Conservation (phyloP, 2,113 vertebrate genomes). For the Syngnathus floridae region DNA sequence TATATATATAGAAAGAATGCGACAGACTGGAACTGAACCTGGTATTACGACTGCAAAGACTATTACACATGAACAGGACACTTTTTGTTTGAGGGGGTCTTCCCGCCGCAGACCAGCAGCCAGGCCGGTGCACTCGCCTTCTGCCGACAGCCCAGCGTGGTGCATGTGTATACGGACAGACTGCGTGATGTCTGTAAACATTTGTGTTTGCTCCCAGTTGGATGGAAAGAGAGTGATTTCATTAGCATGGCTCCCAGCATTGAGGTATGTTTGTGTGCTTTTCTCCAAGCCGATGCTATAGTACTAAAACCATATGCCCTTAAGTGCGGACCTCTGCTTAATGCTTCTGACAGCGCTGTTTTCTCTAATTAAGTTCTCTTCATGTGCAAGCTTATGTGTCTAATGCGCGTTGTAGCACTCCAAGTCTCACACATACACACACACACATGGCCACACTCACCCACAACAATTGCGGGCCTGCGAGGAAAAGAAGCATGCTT, state of each 20-base stretch:
- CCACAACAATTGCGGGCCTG: constrained; percentile 44
- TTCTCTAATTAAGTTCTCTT: constrained; percentile 75
- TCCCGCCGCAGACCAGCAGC: neutral
- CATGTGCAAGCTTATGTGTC: constrained; percentile 57
- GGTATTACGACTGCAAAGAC: neutral
- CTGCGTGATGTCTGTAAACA: constrained; percentile 68
- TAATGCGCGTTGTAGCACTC: constrained; percentile 62
- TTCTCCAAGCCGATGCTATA: constrained; percentile 64
- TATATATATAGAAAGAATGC: neutral
- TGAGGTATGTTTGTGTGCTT: constrained; percentile 71
- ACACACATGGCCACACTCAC: constrained; percentile 30
- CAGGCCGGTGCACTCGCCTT: constrained; percentile 8
- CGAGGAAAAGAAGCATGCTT: constrained; percentile 57
- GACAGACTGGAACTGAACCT: neutral
- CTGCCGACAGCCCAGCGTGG: constrained; percentile 48
- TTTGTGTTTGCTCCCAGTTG: constrained; percentile 64
- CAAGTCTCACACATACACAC: constrained; percentile 36
- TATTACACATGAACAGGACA: neutral
- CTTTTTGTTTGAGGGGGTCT: neutral
- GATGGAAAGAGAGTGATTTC: constrained; percentile 70
- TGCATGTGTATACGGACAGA: constrained; percentile 48
- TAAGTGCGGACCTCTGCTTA: constrained; percentile 71
- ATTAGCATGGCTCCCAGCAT: constrained; percentile 70
- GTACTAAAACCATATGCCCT: constrained; percentile 76
- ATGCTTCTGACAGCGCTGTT: constrained; percentile 77